A percentile compares a stretch with the other conserved stretches of the same genome.
phyloP scores from a whole-genome alignment of 1,140 invertebrate genomes.

The Phthorimaea operculella region DNA sequence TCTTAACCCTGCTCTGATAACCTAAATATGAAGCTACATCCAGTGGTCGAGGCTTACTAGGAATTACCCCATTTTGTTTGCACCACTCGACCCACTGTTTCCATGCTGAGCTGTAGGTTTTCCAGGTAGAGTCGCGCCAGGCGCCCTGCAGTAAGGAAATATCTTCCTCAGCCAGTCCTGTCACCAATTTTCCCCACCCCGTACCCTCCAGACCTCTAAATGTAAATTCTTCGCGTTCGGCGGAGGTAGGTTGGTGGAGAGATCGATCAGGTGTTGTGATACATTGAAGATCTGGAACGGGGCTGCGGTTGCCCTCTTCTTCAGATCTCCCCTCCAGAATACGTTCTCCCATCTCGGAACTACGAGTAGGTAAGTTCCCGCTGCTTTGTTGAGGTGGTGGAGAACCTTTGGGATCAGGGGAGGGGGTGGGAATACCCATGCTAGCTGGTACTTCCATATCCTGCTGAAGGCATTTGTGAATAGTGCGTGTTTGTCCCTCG shows the following conservation, averaged over 20 bases:
- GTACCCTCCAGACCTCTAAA: constrained; percentile 12
- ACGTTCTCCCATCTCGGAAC: constrained; percentile 3
- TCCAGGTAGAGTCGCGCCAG: constrained; percentile 17
- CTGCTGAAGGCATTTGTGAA: constrained; percentile 24
- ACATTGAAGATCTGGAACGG: constrained; percentile 4
- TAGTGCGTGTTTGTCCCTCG: constrained; percentile 3
- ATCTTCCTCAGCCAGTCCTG: neutral
- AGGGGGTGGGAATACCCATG: constrained; percentile 14
- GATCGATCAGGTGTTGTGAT: neutral
- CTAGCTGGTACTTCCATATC: constrained; percentile 14
- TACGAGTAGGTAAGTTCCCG: constrained; percentile 4
- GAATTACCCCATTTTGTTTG: neutral
- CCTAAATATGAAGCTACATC: constrained; percentile 3
- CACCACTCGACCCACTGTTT: constrained; percentile 21
- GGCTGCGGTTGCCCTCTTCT: neutral
- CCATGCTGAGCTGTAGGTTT: constrained; percentile 17
- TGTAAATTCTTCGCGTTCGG: neutral
- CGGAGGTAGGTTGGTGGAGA: neutral
- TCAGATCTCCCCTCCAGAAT: constrained; percentile 7
- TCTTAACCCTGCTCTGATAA: constrained; percentile 4
- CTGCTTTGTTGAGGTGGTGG: constrained; percentile 5
- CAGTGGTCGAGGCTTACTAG: neutral
- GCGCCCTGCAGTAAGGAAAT: neutral
- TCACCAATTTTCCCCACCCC: constrained; percentile 1
- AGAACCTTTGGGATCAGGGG: constrained; percentile 8